Evolutionary conservation across 1,140 invertebrate genomes (phyloP), one percentile per base, ranked within the genome.

Genomic region (Tetramorium simillimum): DNA sequence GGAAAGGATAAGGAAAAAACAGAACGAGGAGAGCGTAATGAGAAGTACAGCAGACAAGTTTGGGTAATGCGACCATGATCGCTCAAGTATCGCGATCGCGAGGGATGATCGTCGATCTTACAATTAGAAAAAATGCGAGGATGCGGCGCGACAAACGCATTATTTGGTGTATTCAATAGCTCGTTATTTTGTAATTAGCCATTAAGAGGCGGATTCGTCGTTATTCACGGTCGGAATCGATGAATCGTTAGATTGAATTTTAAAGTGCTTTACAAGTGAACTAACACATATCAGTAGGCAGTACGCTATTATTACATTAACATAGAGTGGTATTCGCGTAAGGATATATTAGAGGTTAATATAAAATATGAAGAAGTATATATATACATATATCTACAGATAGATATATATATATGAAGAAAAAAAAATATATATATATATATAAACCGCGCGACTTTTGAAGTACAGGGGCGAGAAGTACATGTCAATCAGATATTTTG

Each of bases 261-360:
- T 91, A 92, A 94, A 94, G 94, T 94, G 94, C 94, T 94, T 94
- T 94, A 94, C 90, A 93, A 93, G 91, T 93, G 92, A 94, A 94
- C 92, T 94, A 94, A 94, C 84, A 92, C 94, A 93, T 94, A 94
- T 94, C 93, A 94, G 88, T 94, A 94, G 93, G 87, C 88, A 93
- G 92, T 93, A 92, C 88, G 90, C 92, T 94, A 93, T 92, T 90
- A 89, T 81, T 91, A 87, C 67, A 91, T 90, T 82, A 90, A 84
- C 77, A 81, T 89, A 80, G 67, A 86, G 58, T 72, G 82, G 75
- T 77, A 88, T 90, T 88, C 75, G 80, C 70, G 70, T 90, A 90
- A 90, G 77, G 58, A 90, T 82, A 90, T 81, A 90, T 67, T 90
- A 88, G 76, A 86, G 51, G 86, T 86, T 85, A 84, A 87, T 89